A percentile compares a stretch with the other conserved stretches of the same genome.
phyloP scores from a whole-genome alignment of 2,113 vertebrate genomes.

The Ctenodactylus gundi region DNA sequence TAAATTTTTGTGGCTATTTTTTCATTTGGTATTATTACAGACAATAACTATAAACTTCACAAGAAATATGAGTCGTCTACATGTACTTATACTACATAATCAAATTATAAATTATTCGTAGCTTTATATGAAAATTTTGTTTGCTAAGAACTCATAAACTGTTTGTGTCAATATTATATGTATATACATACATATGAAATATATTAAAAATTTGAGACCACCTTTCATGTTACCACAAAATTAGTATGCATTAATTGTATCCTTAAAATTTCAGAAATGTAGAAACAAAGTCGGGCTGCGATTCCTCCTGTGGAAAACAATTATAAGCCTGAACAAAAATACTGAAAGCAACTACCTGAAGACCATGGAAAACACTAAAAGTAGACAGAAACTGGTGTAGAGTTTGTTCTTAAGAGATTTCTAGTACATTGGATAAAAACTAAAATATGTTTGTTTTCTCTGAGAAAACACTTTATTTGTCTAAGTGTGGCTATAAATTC shows the following conservation, averaged over 20 bases:
- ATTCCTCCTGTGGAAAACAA: not conserved
- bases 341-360: not conserved
- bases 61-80: not conserved
- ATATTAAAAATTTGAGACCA: not conserved
- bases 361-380: not conserved
- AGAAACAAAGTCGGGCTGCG: not conserved
- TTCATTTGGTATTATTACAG: not conserved
- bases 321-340: not conserved
- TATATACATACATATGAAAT: not conserved
- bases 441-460: not conserved
- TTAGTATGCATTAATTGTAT: not conserved
- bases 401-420: not conserved
- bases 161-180: not conserved
- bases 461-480: not conserved
- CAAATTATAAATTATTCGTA: not conserved
- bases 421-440: not conserved
- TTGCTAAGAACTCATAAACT: not conserved
- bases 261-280: not conserved
- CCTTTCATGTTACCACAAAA: not conserved
- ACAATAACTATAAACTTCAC: constrained; percentile 7
- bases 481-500: not conserved
- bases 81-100: not conserved
- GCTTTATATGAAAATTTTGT: not conserved
- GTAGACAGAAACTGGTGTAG: not conserved
- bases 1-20: not conserved